These are phyloP conservation scores for Eutrigla gurnardus DNA, from an alignment of 2,797 vertebrate genomes.

Conservation along the genomic window DNA sequence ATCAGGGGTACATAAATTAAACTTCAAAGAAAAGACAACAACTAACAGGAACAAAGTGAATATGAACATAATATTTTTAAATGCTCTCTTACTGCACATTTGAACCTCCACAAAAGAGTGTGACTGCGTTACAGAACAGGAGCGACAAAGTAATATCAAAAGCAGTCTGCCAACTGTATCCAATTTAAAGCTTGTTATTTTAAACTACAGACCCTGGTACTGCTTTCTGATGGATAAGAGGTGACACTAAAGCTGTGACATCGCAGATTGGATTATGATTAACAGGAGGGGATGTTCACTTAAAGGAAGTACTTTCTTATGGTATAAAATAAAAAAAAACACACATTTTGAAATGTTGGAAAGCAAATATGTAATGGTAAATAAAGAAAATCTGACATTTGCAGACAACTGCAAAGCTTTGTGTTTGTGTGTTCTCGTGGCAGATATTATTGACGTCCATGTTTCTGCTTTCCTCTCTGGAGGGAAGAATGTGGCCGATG, in stretches of 20 bases:
- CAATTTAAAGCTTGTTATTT: constrained; percentile 10
- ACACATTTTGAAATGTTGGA: constrained; percentile 9
- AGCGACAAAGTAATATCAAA: constrained; percentile 3
- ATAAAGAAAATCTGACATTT: constrained; percentile 51
- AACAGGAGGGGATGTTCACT: constrained; percentile 5
- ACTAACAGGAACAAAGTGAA: background rate
- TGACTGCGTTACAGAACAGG: background rate
- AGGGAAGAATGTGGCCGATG: constrained; percentile 85
- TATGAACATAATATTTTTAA: background rate
- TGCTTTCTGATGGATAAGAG: background rate
- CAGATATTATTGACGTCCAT: constrained; percentile 88
- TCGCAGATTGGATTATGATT: background rate
- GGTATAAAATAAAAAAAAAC: background rate
- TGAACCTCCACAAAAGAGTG: constrained; percentile 1
- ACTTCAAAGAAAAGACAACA: too few species aligned
- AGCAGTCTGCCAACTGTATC: background rate
- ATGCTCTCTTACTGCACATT: background rate
- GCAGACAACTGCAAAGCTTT: constrained; percentile 66
- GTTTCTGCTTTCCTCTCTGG: constrained; percentile 81
- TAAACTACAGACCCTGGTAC: background rate
- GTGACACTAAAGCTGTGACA: constrained; percentile 1
- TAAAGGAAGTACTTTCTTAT: background rate
- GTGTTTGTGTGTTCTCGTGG: constrained; percentile 82
- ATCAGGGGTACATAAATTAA: background rate
- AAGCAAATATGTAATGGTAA: constrained; percentile 22